Percentiles rank a stretch among this genome's conserved stretches.
Evolutionary conservation across 2,113 vertebrate species (phyloP).

Genomic region (Antidorcas marsupialis): DNA sequence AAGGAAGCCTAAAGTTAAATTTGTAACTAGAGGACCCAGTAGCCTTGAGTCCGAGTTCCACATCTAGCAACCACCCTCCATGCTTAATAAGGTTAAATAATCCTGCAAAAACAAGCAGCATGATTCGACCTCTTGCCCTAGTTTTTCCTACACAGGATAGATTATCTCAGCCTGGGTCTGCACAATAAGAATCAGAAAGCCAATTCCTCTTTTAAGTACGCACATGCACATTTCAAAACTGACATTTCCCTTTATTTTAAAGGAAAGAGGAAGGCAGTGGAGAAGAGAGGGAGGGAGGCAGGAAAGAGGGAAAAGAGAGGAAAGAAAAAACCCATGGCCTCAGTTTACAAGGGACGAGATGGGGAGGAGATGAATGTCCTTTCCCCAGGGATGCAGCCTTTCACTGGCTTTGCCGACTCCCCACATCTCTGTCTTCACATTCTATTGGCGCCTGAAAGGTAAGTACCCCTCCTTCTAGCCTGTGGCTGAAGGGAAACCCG

Average conservation of each 20-base stretch:
- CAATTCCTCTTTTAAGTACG: background rate
- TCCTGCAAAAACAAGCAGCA: background rate
- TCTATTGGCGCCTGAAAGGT: conserved; percentile 18
- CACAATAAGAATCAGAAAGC: background rate
- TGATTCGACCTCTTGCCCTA: background rate
- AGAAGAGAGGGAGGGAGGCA: fast-evolving
- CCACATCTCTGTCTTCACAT: background rate
- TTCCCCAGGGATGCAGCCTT: background rate
- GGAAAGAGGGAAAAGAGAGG: background rate
- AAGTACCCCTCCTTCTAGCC: conserved; percentile 60
- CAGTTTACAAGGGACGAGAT: background rate
- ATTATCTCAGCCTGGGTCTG: background rate
- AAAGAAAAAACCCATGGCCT: background rate
- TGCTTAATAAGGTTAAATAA: background rate
- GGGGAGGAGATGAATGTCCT: background rate
- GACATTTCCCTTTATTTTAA: background rate
- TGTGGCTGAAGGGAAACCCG: conserved; percentile 48
- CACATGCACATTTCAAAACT: background rate
- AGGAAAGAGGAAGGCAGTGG: background rate
- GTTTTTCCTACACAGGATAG: background rate
- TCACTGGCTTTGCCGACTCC: background rate
- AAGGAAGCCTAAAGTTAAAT: background rate
- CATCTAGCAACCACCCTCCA: background rate
- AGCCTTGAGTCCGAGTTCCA: background rate
- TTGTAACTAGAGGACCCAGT: background rate